These are phyloP conservation scores for Pteruthius melanotis DNA, from an alignment of 2,113 vertebrate species.

Conservation along the genomic window DNA sequence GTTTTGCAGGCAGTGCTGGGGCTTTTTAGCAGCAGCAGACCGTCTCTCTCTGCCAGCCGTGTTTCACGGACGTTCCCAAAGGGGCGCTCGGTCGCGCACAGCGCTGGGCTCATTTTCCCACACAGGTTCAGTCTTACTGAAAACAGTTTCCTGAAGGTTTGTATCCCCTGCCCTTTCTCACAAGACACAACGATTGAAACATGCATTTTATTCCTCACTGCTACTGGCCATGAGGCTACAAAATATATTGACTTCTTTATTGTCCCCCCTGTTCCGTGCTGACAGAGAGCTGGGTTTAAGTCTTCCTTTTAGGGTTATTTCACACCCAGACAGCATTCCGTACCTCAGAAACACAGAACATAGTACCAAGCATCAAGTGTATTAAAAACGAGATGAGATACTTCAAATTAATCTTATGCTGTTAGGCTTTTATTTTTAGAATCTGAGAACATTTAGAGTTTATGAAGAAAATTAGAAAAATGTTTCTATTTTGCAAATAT, in stretches of 20 bases:
- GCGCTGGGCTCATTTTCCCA: not conserved
- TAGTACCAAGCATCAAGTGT: slow-evolving; percentile 24
- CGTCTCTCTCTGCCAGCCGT: not conserved
- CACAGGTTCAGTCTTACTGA: not conserved
- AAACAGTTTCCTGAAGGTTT: not conserved
- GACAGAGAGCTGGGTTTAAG: not conserved
- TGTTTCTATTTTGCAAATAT: slow-evolving; percentile 61
- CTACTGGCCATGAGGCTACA: not conserved
- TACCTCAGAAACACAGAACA: slow-evolving; percentile 11
- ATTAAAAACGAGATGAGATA: slow-evolving; percentile 31
- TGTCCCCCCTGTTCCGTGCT: not conserved
- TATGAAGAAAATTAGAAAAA: slow-evolving; percentile 38
- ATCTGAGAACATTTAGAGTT: slow-evolving; percentile 50
- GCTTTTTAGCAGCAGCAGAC: not conserved
- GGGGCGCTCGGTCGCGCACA: not conserved
- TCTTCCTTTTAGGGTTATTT: slow-evolving; percentile 40
- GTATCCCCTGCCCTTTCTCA: not conserved
- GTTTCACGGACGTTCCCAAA: not conserved
- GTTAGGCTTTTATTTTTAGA: slow-evolving; percentile 66
- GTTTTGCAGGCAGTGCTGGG: slow-evolving; percentile 42
- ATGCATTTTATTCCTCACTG: not conserved
- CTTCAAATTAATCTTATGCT: slow-evolving; percentile 54
- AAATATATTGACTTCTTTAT: not conserved
- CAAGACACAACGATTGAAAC: not conserved
- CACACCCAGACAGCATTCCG: not conserved